Conservation (phyloP, 2,113 vertebrate genomes). For the Rhegmatorhina hoffmannsi region DNA sequence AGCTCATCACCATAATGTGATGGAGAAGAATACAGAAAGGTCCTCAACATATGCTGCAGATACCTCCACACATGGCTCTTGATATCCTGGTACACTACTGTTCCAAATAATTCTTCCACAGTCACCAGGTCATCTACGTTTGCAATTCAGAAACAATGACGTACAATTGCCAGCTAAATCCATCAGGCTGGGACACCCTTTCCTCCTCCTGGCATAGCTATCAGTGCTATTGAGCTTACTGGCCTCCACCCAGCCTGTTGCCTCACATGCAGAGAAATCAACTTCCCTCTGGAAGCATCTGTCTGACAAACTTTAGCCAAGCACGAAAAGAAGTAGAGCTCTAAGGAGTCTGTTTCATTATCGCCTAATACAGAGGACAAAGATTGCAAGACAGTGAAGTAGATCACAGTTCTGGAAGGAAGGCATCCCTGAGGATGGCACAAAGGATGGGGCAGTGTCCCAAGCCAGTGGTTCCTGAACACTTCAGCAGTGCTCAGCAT, state of each 20-base stretch:
- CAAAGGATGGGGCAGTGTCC: neutral
- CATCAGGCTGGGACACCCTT: neutral
- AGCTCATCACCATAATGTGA: neutral
- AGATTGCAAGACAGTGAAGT: neutral
- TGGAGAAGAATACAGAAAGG: neutral
- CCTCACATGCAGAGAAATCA: neutral
- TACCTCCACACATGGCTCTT: neutral
- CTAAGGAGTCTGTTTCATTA: neutral
- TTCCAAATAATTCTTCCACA: neutral
- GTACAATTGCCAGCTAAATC: neutral
- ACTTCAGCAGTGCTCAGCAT: neutral
- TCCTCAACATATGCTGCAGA: neutral
- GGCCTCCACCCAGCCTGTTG: neutral
- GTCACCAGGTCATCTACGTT: neutral
- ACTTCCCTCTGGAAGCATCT: neutral
- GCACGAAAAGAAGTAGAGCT: neutral
- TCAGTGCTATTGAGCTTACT: accelerated
- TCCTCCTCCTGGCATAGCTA: neutral
- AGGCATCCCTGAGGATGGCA: neutral
- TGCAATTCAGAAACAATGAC: neutral
- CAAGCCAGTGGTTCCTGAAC: neutral
- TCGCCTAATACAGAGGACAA: neutral
- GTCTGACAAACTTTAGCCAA: neutral
- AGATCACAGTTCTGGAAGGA: neutral
- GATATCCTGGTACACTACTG: neutral